Base-by-base conservation (phyloP, 2,888 invertebrate genomes). In the Entomobrya proxima region DNA sequence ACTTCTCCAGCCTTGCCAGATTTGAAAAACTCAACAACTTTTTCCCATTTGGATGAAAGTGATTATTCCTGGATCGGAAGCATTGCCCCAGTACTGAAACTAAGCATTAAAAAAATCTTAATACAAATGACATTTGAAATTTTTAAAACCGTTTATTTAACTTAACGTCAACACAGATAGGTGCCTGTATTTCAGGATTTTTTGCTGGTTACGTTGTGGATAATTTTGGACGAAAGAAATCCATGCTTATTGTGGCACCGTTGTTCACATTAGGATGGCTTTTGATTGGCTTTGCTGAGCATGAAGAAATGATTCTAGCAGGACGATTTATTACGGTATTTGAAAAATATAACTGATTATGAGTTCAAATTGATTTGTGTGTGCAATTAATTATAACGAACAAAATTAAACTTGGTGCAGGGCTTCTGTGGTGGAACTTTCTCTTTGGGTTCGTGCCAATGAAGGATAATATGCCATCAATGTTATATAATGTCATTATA, bases 1-100 rank as follows among this genome's bases (percentile, higher is more conserved):
- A 92, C 94, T 0, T 94, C 95, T 0, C 94, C 94, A 77, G 93
- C 94, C 0, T 90, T 93, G 0, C 91, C 92, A 0, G 91, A 92
- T 15, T 90, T 94, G 35, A 91, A 91, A 76, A 87, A 87, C 21
- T 78, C 81, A 1, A 58, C 85, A 13, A 69, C 84, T n/a, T 85
- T 87, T 15, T 61, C 83, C n/a, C 58, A 91, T n/a, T 93, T 94
- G 0, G 93, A 93, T 0, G 90, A 92, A 0, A 93, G 93, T 37
- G 93, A 95, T 91, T 93, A 93, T 89, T 95, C 95, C 6, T 96
- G 96, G 96, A 94, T 96, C 84, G 95, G 95, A 0, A 95, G 95
- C 1, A 92, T 95, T 52, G 89, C 89, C 15, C 86, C 90, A 13
- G 89, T 89, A n/a, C n/a, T n/a, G n/a, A n/a, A n/a, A n/a, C n/a